phyloP scores from a whole-genome alignment of 2,888 invertebrate genomes.

The Dermolepida albohirtum region DNA sequence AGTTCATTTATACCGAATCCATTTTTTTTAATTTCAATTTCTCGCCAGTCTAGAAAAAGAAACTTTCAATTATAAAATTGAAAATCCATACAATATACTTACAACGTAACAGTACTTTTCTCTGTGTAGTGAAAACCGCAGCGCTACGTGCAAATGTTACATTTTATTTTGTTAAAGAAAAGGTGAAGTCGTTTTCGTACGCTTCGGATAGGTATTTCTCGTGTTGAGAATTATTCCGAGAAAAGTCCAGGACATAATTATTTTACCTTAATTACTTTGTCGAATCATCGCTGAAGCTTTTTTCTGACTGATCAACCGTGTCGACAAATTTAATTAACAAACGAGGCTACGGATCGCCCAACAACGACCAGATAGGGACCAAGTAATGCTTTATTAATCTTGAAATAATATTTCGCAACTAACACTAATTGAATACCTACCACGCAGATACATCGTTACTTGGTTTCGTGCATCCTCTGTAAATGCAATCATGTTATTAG shows the following conservation, averaged over 20 bases:
- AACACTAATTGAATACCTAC: slow-evolving; percentile 29
- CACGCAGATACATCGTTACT: slow-evolving; percentile 18
- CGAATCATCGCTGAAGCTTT: slow-evolving; percentile 32
- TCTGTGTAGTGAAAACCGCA: slow-evolving; percentile 21
- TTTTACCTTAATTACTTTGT: slow-evolving; percentile 37
- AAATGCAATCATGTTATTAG: not conserved
- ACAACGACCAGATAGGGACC: slow-evolving; percentile 9
- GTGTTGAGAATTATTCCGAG: slow-evolving; percentile 26
- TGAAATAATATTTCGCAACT: slow-evolving; percentile 33
- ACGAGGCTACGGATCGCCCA: slow-evolving; percentile 9
- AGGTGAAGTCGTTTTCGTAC: slow-evolving; percentile 3
- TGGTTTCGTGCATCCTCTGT: not conserved
- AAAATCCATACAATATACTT: slow-evolving; percentile 49
- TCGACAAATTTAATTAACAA: slow-evolving; percentile 38
- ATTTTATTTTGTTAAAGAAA: slow-evolving; percentile 29
- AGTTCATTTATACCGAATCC: not conserved
- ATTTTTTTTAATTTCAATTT: slow-evolving; percentile 6
- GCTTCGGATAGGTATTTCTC: slow-evolving; percentile 9
- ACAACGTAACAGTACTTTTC: slow-evolving; percentile 41
- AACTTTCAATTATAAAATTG: slow-evolving; percentile 29
- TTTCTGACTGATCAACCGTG: slow-evolving; percentile 35
- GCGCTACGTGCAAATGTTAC: slow-evolving; percentile 28
- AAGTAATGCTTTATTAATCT: slow-evolving; percentile 12
- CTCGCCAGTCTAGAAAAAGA: slow-evolving; percentile 8
- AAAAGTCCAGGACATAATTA: slow-evolving; percentile 25